Evolutionary conservation across 2,113 vertebrate genomes (phyloP), one percentile per base, ranked within the genome.

Genomic region (Prolemur simus): DNA sequence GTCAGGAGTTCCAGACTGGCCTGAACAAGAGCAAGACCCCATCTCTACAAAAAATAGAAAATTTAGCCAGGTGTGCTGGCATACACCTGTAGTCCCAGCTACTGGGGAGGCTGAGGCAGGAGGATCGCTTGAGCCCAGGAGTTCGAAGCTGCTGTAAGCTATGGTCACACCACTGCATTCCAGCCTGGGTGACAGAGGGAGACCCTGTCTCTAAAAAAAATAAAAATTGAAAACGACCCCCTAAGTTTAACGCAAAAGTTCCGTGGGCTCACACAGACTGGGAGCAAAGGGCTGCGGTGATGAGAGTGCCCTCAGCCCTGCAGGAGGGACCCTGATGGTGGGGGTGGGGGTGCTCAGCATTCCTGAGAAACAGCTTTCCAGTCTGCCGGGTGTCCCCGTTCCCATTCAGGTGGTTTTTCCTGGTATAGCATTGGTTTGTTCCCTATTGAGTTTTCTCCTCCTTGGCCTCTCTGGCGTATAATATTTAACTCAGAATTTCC

Each of bases 401-500:
- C 47, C 42, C 34, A 1, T 32, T 15, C 1, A 42, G 71, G 12
- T 69, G 49, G 42, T 45, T 45, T 91, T 87, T 20, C 74, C 88
- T 86, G 49, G 18, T 47, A 47, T 32, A 34, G 29, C 52, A 76
- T 32, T 80, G 47, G n/a, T 54, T 87, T 32, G 11, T 37, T 92
- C 39, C 49, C 42, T 77, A 0, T 32, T 37, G 34, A 3, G 7
- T 18, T 47, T 66, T 74, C 49, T 56, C 49, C 23, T 76, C n/a
- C 21, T 84, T 8, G 0, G 14, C 9, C 37, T 71, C 64, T 60
- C 11, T 34, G 42, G 73, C 17, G 5, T 85, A 11, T 87, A 56
- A 39, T 60, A 23, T 89, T 87, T 94, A 89, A 76, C 95, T 92
- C 39, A 64, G 73, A 94, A 78, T 80, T 85, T 39, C 58, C 29